These are phyloP conservation scores for Eupithecia exiguata DNA, from an alignment of 2,888 invertebrate species.

Conservation along the genomic window DNA sequence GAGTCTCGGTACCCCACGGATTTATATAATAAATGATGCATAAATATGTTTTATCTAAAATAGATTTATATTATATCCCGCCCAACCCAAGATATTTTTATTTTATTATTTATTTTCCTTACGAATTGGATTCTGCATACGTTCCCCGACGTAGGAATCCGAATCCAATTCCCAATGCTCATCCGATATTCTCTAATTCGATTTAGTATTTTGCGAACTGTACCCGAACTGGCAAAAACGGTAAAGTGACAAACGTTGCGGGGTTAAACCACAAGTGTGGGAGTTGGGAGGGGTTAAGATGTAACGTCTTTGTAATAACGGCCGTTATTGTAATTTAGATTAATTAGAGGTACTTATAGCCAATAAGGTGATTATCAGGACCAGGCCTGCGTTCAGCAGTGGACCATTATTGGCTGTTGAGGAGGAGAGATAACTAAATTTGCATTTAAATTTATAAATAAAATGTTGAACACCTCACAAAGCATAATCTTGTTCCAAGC, in stretches of 20 bases:
- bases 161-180: conserved; percentile 24
- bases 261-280: conserved; percentile 38
- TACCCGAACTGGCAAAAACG: conserved; percentile 34
- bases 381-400: too few species aligned
- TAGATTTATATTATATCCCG: background rate
- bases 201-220: conserved; percentile 34
- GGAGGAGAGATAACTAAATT: too few species aligned
- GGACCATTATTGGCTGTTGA: too few species aligned
- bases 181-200: conserved; percentile 32
- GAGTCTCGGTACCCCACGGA: too few species aligned
- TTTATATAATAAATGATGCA: too few species aligned
- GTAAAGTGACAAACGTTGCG: conserved; percentile 46
- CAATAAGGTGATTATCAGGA: too few species aligned
- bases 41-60: background rate
- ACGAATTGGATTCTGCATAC: conserved; percentile 8
- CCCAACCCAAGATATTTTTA: background rate
- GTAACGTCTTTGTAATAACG: background rate
- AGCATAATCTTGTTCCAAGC: too few species aligned
- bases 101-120: background rate
- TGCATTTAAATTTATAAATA: too few species aligned
- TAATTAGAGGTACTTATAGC: background rate
- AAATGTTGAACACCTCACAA: too few species aligned
- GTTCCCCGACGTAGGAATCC: conserved; percentile 9
- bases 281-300: background rate
- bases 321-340: background rate